A percentile compares a stretch with the other conserved stretches of the same genome.
Conservation (phyloP, 2,797 vertebrate genomes). For the Eidolon dupreanum region DNA sequence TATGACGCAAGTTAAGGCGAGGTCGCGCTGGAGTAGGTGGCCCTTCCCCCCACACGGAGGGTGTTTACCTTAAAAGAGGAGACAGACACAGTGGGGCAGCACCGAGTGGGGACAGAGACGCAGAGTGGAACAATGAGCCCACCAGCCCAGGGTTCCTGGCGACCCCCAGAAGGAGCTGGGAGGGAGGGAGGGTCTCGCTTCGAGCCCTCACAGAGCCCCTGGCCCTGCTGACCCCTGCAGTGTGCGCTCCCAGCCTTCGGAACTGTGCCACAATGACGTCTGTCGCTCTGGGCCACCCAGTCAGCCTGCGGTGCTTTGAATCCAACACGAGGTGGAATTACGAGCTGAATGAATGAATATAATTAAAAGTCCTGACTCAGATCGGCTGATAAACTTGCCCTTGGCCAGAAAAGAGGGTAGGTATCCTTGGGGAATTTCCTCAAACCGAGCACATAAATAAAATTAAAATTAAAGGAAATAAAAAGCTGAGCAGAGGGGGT, state of each 20-base stretch:
- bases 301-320: background rate
- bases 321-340: background rate
- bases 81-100: background rate
- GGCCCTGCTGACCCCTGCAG: no score
- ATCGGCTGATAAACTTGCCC: background rate
- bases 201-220: no score
- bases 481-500: no score
- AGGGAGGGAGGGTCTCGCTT: no score
- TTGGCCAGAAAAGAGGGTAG: background rate
- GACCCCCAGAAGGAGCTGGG: background rate
- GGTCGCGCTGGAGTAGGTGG: no score
- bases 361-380: background rate
- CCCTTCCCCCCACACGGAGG: no score
- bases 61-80: background rate
- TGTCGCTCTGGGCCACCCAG: rapidly evolving
- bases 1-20: background rate
- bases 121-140: background rate
- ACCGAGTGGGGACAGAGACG: background rate
- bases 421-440: background rate
- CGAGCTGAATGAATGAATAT: background rate
- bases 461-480: background rate
- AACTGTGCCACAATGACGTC: background rate
- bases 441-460: background rate
- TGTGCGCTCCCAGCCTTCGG: background rate
- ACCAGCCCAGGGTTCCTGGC: no score